Percentiles rank a stretch among this genome's conserved stretches.
Conservation (phyloP, 2,888 invertebrate species). For the Nezara viridula region DNA sequence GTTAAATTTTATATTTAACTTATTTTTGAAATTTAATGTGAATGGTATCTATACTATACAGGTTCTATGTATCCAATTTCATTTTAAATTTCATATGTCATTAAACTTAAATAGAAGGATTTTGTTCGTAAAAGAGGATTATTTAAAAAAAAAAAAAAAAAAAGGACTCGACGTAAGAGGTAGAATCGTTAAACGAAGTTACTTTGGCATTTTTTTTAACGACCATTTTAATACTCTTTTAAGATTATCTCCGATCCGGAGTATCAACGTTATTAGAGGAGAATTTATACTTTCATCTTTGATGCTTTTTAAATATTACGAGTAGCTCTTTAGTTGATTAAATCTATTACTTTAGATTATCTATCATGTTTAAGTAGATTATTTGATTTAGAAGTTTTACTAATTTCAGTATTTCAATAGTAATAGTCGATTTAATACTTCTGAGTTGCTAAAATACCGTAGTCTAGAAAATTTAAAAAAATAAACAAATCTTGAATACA, state of each 20-base stretch:
- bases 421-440: too few species aligned
- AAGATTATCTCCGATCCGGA: background rate
- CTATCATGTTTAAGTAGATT: background rate
- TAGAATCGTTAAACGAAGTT: conserved; percentile 4
- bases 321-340: background rate
- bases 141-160: background rate
- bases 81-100: background rate
- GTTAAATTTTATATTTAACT: too few species aligned
- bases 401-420: too few species aligned
- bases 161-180: background rate
- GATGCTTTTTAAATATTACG: background rate
- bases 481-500: too few species aligned
- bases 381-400: too few species aligned
- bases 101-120: background rate
- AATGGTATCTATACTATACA: too few species aligned
- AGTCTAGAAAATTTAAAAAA: too few species aligned
- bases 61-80: background rate
- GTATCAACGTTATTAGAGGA: background rate
- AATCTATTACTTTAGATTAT: background rate
- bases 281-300: background rate
- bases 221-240: background rate
- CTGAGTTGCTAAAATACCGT: too few species aligned
- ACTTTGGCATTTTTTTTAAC: background rate
- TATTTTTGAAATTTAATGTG: too few species aligned
- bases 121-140: background rate